Conservation (phyloP, 2,113 vertebrate species). For the Mirza zaza region DNA sequence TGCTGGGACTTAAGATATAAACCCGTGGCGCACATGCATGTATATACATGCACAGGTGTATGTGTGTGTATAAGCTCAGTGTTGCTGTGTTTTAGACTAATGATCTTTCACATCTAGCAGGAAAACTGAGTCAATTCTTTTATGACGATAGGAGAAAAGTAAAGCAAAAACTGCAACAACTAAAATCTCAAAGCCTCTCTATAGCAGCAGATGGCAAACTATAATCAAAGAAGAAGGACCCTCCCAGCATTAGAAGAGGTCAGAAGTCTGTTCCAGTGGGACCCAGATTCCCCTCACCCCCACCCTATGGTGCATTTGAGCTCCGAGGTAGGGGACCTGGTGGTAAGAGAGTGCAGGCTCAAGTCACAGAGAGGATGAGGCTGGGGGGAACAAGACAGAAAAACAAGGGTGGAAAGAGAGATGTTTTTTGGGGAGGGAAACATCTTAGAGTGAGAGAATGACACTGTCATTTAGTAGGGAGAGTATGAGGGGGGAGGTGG, state of each 20-base stretch:
- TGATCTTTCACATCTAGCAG: background rate
- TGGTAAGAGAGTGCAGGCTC: background rate
- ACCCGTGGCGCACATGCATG: background rate
- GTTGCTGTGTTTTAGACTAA: background rate
- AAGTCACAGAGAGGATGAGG: background rate
- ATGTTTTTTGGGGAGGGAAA: background rate
- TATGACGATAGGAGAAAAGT: background rate
- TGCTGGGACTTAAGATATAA: background rate
- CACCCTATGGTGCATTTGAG: background rate
- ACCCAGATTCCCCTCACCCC: background rate
- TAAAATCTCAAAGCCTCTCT: background rate
- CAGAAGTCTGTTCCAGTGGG: background rate
- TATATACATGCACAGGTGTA: background rate
- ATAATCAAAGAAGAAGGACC: background rate
- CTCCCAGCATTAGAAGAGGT: background rate
- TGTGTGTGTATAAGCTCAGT: background rate
- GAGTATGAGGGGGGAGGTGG: background rate
- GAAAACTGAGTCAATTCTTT: background rate
- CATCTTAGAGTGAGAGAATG: background rate
- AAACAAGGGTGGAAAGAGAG: no score
- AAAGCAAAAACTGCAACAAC: background rate
- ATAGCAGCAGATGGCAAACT: slow-evolving; percentile 32
- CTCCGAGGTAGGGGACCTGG: background rate
- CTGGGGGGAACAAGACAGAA: background rate
- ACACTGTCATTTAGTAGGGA: background rate